Percentiles rank a stretch among this genome's conserved stretches.
Evolutionary conservation across 1,140 invertebrate species (phyloP).

Genomic region (Drosophila serrata): DNA sequence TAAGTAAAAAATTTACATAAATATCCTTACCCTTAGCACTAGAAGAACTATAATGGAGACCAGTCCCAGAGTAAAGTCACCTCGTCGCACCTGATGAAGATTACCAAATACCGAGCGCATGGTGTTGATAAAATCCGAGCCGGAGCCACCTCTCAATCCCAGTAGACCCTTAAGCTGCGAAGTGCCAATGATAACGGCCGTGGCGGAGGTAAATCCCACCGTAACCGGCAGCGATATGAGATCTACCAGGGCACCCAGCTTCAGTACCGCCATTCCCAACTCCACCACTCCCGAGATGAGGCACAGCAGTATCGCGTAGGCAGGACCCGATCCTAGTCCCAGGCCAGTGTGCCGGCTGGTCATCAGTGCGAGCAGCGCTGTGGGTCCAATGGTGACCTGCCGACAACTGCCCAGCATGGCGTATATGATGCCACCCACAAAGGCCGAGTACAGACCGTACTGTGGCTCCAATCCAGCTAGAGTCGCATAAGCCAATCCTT

Average conservation of each 20-base stretch:
- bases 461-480: slow-evolving; percentile 92
- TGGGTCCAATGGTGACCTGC: slow-evolving; percentile 95
- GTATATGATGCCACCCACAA: slow-evolving; percentile 97
- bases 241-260: slow-evolving; percentile 96
- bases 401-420: slow-evolving; percentile 95
- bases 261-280: slow-evolving; percentile 92
- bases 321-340: slow-evolving; percentile 85
- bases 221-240: slow-evolving; percentile 97
- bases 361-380: slow-evolving; percentile 93
- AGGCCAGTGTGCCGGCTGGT: slow-evolving; percentile 88
- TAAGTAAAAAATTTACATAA: not conserved
- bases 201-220: slow-evolving; percentile 96
- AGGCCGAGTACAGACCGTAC: slow-evolving; percentile 96
- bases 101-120: slow-evolving; percentile 88
- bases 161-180: slow-evolving; percentile 94
- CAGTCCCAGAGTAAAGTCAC: slow-evolving; percentile 89
- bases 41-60: slow-evolving; percentile 89
- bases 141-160: slow-evolving; percentile 89
- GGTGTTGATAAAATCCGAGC: slow-evolving; percentile 88
- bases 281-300: slow-evolving; percentile 94
- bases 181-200: slow-evolving; percentile 95
- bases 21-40: slow-evolving; percentile 87
- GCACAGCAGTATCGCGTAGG: slow-evolving; percentile 94
- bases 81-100: slow-evolving; percentile 86
- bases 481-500: slow-evolving; percentile 94